Conservation (phyloP, 1,140 invertebrate genomes). For the Aphaenogaster rudis region DNA sequence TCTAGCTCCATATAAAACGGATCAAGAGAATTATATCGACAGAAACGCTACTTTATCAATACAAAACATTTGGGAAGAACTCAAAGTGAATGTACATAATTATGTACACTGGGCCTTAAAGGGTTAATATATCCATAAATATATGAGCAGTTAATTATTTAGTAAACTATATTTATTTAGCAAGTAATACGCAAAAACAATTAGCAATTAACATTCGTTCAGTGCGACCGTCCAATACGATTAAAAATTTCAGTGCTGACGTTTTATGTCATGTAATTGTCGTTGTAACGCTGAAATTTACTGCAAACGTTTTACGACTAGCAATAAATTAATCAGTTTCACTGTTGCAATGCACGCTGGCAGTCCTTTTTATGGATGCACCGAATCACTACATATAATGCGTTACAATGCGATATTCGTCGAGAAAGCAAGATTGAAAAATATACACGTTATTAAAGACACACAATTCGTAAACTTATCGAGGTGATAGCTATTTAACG, state of each 20-base stretch:
- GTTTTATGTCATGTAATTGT: not conserved
- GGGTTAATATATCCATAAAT: not conserved
- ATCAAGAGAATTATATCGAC: too few relatives aligned
- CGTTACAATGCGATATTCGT: not conserved
- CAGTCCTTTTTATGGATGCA: not conserved
- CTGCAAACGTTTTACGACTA: conserved; percentile 16
- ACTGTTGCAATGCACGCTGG: not conserved
- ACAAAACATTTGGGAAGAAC: too few relatives aligned
- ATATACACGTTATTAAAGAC: conserved; percentile 2
- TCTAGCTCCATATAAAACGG: too few relatives aligned
- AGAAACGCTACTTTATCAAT: too few relatives aligned
- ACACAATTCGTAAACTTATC: not conserved
- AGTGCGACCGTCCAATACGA: not conserved
- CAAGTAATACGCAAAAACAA: conserved; percentile 7
- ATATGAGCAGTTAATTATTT: not conserved
- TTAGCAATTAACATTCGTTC: conserved; percentile 22
- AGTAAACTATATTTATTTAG: not conserved
- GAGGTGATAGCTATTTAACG: not conserved
- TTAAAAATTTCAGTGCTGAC: conserved; percentile 34
- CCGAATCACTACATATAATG: not conserved
- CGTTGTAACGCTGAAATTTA: conserved; percentile 21
- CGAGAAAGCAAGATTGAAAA: not conserved
- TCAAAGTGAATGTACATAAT: too few relatives aligned
- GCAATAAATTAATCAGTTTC: conserved; percentile 46
- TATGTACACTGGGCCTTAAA: too few relatives aligned